Evolutionary conservation across 2,888 invertebrate species (phyloP).

Genomic region (Sinhomidia bicolor): DNA sequence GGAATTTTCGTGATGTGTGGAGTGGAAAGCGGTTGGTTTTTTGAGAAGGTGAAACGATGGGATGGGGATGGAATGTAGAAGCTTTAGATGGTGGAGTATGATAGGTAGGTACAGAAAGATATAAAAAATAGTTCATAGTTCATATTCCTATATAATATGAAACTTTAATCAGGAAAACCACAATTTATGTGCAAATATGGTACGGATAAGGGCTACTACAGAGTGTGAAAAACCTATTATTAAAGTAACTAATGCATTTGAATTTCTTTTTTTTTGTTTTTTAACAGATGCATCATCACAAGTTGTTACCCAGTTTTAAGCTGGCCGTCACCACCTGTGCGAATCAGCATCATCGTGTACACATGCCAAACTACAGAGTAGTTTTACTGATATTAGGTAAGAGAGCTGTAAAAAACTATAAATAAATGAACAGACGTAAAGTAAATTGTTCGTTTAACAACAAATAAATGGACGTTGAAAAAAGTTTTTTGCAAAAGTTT

Average conservation of each 20-base stretch:
- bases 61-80: too few species aligned
- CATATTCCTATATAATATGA: too few species aligned
- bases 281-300: background rate
- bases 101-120: too few species aligned
- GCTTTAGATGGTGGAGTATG: too few species aligned
- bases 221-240: background rate
- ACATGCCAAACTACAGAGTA: conserved; percentile 45
- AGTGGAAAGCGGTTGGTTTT: too few species aligned
- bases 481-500: background rate
- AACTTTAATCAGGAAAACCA: too few species aligned
- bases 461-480: background rate
- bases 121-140: too few species aligned
- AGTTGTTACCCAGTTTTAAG: conserved; percentile 6
- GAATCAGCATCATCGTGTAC: too few species aligned
- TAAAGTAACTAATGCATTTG: background rate
- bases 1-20: too few species aligned
- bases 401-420: background rate
- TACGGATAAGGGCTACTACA: background rate
- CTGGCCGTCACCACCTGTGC: background rate
- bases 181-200: background rate
- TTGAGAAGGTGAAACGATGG: too few species aligned
- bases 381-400: conserved; percentile 48
- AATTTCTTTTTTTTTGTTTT: background rate
- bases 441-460: too few species aligned
- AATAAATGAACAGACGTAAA: background rate